phyloP scores from a whole-genome alignment of 1,140 invertebrate genomes.

The Argopecten irradians region DNA sequence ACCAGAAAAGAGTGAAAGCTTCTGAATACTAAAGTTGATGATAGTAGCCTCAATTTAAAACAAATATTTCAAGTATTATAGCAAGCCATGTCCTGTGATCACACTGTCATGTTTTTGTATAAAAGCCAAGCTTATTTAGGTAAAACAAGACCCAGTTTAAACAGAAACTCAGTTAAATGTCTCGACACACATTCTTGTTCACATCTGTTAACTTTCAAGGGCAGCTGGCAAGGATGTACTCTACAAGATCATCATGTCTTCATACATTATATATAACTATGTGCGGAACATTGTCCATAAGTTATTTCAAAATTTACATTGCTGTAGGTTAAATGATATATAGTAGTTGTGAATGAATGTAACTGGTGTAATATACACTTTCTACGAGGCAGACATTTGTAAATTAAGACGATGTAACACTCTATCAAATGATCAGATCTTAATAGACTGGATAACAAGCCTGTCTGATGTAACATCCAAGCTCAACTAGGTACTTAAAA shows the following conservation, averaged over 20 bases:
- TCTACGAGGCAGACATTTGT: neutral
- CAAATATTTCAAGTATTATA: too few species aligned
- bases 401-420: neutral
- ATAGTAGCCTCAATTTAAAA: too few species aligned
- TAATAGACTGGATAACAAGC: neutral
- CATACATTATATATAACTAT: neutral
- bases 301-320: neutral
- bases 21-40: too few species aligned
- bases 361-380: neutral
- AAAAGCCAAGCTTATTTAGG: neutral
- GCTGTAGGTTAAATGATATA: neutral
- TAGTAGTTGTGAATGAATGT: neutral
- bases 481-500: neutral
- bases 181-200: neutral
- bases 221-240: neutral
- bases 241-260: neutral
- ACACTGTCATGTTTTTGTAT: neutral
- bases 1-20: too few species aligned
- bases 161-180: neutral
- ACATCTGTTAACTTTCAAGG: constrained; percentile 10
- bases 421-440: neutral
- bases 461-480: neutral
- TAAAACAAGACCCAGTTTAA: neutral
- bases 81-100: neutral
- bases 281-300: neutral